Evolutionary conservation across 2,888 invertebrate species (phyloP).

Genomic region (Melinaea marsaeus): DNA sequence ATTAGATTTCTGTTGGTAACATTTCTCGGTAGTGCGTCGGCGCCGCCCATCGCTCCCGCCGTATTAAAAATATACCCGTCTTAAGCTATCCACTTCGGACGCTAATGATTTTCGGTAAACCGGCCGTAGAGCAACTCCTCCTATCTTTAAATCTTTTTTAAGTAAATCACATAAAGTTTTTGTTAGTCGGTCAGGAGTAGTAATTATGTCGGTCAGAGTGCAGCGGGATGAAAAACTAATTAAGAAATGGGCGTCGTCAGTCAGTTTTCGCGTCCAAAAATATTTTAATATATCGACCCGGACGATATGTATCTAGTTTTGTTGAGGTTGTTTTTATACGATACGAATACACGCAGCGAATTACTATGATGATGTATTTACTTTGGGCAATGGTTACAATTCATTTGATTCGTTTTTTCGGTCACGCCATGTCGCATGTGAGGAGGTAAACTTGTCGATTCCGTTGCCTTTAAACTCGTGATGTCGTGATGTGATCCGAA

Average conservation of each 20-base stretch:
- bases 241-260: constrained; percentile 67
- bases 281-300: constrained; percentile 47
- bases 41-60: constrained; percentile 76
- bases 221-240: constrained; percentile 74
- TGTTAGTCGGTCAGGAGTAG: constrained; percentile 71
- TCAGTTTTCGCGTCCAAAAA: constrained; percentile 60
- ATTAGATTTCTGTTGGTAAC: constrained; percentile 78
- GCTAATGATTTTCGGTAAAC: constrained; percentile 78
- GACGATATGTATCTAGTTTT: too few species aligned
- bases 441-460: constrained; percentile 61
- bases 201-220: constrained; percentile 78
- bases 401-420: constrained; percentile 70
- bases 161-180: constrained; percentile 73
- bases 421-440: constrained; percentile 77
- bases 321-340: too few species aligned
- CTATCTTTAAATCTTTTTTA: constrained; percentile 69
- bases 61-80: constrained; percentile 75
- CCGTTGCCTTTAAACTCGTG: constrained; percentile 59
- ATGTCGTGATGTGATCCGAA: constrained; percentile 51
- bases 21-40: constrained; percentile 75
- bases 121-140: constrained; percentile 67
- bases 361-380: constrained; percentile 72
- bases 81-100: constrained; percentile 65
- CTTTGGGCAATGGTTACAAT: constrained; percentile 55
- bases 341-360: constrained; percentile 55